Evolutionary conservation across 2,888 invertebrate species (phyloP).

Genomic region (Labia minor): DNA sequence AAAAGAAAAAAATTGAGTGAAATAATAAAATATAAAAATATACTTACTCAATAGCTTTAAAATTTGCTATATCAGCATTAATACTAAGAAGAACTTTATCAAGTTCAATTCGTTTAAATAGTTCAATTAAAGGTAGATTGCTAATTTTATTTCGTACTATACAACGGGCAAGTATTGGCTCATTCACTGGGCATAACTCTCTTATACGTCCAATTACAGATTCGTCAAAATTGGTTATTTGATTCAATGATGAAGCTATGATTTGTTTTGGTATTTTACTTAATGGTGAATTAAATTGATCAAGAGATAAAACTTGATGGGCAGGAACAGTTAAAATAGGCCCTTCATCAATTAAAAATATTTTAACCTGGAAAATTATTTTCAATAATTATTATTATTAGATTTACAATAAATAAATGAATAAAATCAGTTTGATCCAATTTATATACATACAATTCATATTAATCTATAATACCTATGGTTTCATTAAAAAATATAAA

Average conservation of each 20-base stretch:
- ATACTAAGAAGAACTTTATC: constrained; percentile 42
- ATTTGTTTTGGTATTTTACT: constrained; percentile 14
- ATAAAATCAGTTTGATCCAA: too few relatives aligned
- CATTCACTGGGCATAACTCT: constrained; percentile 44
- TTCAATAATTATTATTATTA: too few relatives aligned
- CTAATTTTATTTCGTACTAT: constrained; percentile 26
- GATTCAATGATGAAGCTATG: not conserved
- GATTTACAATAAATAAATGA: too few relatives aligned
- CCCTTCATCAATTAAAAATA: not conserved
- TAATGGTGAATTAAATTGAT: constrained; percentile 16
- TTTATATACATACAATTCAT: too few relatives aligned
- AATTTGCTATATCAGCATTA: constrained; percentile 2
- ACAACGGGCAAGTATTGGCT: constrained; percentile 45
- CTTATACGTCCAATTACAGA: constrained; percentile 34
- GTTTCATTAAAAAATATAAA: too few relatives aligned
- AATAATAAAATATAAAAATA: too few relatives aligned
- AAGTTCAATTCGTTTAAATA: constrained; percentile 55
- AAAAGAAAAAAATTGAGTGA: too few relatives aligned
- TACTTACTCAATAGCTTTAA: not conserved
- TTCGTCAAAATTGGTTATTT: not conserved
- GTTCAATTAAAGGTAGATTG: constrained; percentile 46
- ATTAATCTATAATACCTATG: too few relatives aligned
- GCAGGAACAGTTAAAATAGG: not conserved
- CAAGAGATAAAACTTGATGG: not conserved
- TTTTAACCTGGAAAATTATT: not conserved